These are phyloP conservation scores for Pseudocheirus occidentalis DNA, from an alignment of 2,797 vertebrate genomes.

Conservation along the genomic window DNA sequence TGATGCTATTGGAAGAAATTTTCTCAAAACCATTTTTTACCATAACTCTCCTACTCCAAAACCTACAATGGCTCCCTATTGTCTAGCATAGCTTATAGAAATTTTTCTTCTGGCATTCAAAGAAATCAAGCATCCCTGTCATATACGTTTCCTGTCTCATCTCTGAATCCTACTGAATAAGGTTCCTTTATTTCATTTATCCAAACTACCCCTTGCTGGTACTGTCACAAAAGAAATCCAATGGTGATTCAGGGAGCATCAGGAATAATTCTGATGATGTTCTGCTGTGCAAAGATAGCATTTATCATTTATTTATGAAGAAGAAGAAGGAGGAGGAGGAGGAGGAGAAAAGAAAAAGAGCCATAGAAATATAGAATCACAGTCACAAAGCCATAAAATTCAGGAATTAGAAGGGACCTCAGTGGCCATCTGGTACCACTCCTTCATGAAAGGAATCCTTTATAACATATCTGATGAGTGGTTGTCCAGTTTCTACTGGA, in stretches of 20 bases:
- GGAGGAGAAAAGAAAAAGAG: no score
- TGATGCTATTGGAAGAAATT: not conserved
- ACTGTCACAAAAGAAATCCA: not conserved
- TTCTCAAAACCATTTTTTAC: not conserved
- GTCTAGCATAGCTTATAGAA: not conserved
- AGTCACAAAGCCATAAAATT: not conserved
- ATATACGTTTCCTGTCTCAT: not conserved
- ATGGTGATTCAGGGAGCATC: not conserved
- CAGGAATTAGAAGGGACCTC: not conserved
- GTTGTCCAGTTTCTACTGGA: not conserved
- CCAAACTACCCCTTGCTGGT: not conserved
- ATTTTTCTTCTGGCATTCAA: not conserved
- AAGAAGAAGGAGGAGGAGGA: not conserved
- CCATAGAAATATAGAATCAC: not conserved
- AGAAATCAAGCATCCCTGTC: not conserved
- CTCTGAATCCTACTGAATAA: not conserved
- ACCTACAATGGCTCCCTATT: not conserved
- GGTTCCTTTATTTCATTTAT: not conserved
- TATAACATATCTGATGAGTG: not conserved
- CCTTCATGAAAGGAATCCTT: not conserved
- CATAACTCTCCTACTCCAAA: not conserved
- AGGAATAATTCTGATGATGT: not conserved
- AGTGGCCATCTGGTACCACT: not conserved
- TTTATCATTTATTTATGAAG: not conserved
- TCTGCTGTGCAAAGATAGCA: not conserved